These are phyloP conservation scores for Clanis bilineata DNA, from an alignment of 2,888 invertebrate species.

Conservation along the genomic window DNA sequence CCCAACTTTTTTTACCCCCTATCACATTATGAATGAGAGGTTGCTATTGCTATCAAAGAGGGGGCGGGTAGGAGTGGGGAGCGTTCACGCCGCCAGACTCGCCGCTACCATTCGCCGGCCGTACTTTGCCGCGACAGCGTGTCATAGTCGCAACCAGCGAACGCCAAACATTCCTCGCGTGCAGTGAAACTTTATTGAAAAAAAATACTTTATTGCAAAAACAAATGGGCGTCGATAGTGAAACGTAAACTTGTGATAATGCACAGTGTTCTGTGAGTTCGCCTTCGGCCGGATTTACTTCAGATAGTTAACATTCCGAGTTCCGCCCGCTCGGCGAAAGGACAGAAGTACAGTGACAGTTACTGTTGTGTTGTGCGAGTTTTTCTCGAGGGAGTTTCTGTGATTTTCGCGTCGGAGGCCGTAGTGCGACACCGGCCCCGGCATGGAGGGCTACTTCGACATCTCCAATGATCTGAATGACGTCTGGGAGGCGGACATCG, in stretches of 20 bases:
- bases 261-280: conserved; percentile 61
- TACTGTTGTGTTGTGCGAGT: conserved; percentile 68
- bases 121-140: conserved; percentile 52
- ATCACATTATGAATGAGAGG: conserved; percentile 72
- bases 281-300: conserved; percentile 17
- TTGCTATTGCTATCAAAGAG: conserved; percentile 33
- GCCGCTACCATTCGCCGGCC: conserved; percentile 68
- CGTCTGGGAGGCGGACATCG: conserved; percentile 91
- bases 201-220: conserved; percentile 60
- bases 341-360: conserved; percentile 65
- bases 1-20: conserved; percentile 61
- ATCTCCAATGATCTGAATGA: conserved; percentile 88
- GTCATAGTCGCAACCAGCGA: conserved; percentile 32
- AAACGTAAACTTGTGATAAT: conserved; percentile 70
- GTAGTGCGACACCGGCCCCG: conserved; percentile 62
- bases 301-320: conserved; percentile 51
- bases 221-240: conserved; percentile 76
- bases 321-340: conserved; percentile 55
- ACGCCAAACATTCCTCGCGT: conserved; percentile 59
- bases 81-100: conserved; percentile 34
- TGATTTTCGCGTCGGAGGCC: conserved; percentile 61
- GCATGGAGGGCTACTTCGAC: conserved; percentile 90
- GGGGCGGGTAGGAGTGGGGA: conserved; percentile 34
- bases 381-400: conserved; percentile 53
- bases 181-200: conserved; percentile 71